phyloP scores from a whole-genome alignment of 2,113 vertebrate species.

The Serinus canaria region DNA sequence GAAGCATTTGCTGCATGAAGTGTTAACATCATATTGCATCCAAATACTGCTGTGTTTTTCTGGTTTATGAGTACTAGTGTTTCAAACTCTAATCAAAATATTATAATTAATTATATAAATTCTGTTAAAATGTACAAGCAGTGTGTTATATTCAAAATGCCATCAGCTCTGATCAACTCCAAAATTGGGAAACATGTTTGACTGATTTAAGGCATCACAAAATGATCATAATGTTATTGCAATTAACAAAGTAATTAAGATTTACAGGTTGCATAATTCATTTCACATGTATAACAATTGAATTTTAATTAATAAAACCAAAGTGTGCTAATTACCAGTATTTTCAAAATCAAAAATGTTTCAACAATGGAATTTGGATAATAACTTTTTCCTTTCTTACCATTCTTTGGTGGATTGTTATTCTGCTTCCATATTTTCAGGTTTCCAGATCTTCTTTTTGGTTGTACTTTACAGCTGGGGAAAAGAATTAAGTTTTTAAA shows the following conservation, averaged over 20 bases:
- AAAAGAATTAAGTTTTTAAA: neutral
- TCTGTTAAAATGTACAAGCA: neutral
- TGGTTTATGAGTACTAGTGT: neutral
- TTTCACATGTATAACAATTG: neutral
- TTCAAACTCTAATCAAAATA: neutral
- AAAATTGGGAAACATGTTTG: neutral
- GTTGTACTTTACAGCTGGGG: neutral
- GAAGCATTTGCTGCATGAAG: neutral
- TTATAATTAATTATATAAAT: neutral
- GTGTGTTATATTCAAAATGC: neutral
- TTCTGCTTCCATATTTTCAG: neutral
- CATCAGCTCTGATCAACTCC: neutral
- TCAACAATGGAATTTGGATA: neutral
- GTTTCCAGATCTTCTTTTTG: neutral
- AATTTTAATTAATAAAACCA: neutral
- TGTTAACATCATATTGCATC: neutral
- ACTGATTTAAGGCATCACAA: neutral
- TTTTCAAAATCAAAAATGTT: neutral
- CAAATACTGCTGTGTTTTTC: neutral
- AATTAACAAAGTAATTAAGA: neutral
- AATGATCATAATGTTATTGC: neutral
- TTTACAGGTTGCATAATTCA: neutral
- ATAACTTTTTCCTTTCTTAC: neutral
- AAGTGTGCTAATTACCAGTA: neutral
- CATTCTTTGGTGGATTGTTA: neutral